Conservation (phyloP, 2,888 invertebrate genomes). For the Lobophora halterata region DNA sequence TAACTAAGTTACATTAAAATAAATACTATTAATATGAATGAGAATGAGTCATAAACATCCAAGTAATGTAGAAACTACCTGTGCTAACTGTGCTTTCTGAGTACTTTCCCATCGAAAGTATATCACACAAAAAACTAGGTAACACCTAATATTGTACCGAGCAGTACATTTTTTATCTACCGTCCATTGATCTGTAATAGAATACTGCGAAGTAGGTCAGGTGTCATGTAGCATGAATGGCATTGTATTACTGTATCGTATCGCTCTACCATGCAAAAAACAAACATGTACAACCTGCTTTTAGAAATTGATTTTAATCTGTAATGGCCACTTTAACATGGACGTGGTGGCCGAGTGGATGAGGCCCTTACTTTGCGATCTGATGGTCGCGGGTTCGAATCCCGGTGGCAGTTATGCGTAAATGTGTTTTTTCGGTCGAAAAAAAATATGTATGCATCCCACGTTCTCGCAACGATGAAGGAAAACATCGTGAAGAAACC, state of each 20-base stretch:
- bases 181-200: slow-evolving; percentile 25
- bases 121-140: slow-evolving; percentile 6
- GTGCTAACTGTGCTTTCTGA: neutral
- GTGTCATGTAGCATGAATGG: slow-evolving; percentile 36
- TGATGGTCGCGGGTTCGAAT: too few species aligned
- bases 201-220: slow-evolving; percentile 35
- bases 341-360: too few species aligned
- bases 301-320: slow-evolving; percentile 41
- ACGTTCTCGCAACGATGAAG: too few species aligned
- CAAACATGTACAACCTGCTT: slow-evolving; percentile 34
- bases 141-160: slow-evolving; percentile 16
- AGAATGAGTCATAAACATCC: too few species aligned
- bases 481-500: too few species aligned
- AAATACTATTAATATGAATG: too few species aligned
- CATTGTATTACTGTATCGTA: slow-evolving; percentile 37
- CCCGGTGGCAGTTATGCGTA: too few species aligned
- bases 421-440: too few species aligned
- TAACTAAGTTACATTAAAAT: too few species aligned
- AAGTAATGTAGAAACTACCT: too few species aligned
- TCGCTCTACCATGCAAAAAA: slow-evolving; percentile 35
- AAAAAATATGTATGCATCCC: too few species aligned
- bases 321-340: slow-evolving; percentile 40
- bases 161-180: slow-evolving; percentile 22
- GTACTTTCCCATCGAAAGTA: slow-evolving; percentile 2
- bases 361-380: too few species aligned